Evolutionary conservation across 2,888 invertebrate genomes (phyloP), one percentile per base, ranked within the genome.

Genomic region (Anthophora plumipes): DNA sequence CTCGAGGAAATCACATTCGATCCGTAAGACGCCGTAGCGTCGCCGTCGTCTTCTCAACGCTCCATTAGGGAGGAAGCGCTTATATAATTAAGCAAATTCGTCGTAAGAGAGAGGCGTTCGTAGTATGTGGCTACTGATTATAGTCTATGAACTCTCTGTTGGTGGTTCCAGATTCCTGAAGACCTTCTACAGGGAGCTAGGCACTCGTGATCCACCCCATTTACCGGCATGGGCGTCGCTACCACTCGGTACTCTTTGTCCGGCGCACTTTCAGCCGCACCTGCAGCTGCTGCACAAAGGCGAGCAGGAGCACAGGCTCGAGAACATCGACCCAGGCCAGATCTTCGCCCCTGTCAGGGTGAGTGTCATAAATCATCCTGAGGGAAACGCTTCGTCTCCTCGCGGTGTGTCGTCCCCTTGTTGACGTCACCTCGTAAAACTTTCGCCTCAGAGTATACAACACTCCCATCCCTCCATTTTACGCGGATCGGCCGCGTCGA

Each of bases 241-340:
- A 71, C 94, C 94, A 7, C 93, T 94, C 20, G 94, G 94, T 70
- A 93, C 94, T 39, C 91, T 94, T 60, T 94, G 94, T 85, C 94
- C 94, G n/a, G 94, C 94, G 55, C 93, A 94, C 87, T 93, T 94
- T 88, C 94, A 94, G 83, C 94, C 94, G n/a, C 94, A 94, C 64
- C 89, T 94, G 48, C 93, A 94, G 82, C 89, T 94, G 85, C 93
- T 92, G 22, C 92, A 92, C 89, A 92, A 91, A 72, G 92, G 91
- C 86, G 92, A 92, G 71, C 92, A 92, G 86, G 92, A 92, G 77
- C 91, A 91, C 77, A 89, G 91, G 48, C 87, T 92, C 74, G 93
- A 93, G 86, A 91, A 91, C 84, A 93, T 93, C 86, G 91, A 92
- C 85, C 89, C 92, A 77, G 94, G 94, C 90, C 94, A 94, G 90